A percentile compares a stretch with the other conserved stretches of the same genome.
Evolutionary conservation across 2,888 invertebrate genomes (phyloP).

Genomic region (Dascillus cervinus): DNA sequence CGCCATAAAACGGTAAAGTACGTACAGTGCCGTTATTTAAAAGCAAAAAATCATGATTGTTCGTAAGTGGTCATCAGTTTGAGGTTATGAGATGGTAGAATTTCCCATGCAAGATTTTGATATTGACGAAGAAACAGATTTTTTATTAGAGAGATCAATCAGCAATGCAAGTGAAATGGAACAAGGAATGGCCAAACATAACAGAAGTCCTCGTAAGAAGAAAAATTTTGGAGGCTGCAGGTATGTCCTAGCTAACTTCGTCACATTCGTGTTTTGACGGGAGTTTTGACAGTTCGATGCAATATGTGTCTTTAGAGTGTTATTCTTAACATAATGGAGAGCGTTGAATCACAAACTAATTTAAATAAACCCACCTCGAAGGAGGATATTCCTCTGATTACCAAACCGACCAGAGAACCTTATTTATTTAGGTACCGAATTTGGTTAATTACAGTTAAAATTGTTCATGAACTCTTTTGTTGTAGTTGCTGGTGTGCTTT

Average conservation of each 20-base stretch:
- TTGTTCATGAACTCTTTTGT: constrained; percentile 8
- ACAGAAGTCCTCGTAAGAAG: constrained; percentile 32
- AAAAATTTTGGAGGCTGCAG: constrained; percentile 33
- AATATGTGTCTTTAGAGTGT: not conserved
- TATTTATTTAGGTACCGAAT: constrained; percentile 56
- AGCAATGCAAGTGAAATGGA: constrained; percentile 41
- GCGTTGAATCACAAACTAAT: constrained; percentile 38
- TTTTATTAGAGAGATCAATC: constrained; percentile 35
- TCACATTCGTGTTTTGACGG: not conserved
- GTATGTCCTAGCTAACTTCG: constrained; percentile 21
- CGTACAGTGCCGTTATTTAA: too few relatives aligned
- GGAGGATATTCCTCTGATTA: constrained; percentile 64
- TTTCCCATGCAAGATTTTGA: constrained; percentile 43
- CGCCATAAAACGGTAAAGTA: too few relatives aligned
- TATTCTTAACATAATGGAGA: constrained; percentile 31
- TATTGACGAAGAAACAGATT: constrained; percentile 41
- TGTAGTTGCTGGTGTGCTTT: constrained; percentile 70
- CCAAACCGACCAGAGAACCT: constrained; percentile 53
- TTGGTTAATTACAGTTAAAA: constrained; percentile 17
- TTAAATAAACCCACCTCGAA: constrained; percentile 42
- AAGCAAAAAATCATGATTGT: too few relatives aligned
- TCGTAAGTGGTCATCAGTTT: constrained; percentile 5
- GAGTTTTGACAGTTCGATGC: not conserved
- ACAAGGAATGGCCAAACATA: constrained; percentile 30
- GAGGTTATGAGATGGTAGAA: constrained; percentile 32